Evolutionary conservation across 1,140 invertebrate genomes (phyloP).

Genomic region (Zaprionus kolodkinae): DNA sequence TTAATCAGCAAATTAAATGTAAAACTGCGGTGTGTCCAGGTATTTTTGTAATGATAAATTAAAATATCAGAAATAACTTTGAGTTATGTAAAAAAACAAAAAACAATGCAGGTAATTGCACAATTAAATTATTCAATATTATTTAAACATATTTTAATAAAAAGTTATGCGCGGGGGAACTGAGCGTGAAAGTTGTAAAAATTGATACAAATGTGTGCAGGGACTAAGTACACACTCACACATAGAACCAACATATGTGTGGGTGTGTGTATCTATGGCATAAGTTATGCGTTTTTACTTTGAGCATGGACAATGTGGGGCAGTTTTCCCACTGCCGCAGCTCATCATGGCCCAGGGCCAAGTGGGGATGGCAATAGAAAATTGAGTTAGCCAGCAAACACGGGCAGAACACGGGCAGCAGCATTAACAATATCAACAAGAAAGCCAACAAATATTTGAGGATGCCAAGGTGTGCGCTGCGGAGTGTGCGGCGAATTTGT

Average conservation of each 20-base stretch:
- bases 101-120: neutral
- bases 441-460: slow-evolving; percentile 54
- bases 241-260: slow-evolving; percentile 21
- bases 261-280: slow-evolving; percentile 53
- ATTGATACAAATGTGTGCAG: slow-evolving; percentile 78
- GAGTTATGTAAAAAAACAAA: neutral
- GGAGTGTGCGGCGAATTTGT: slow-evolving; percentile 62
- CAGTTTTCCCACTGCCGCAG: slow-evolving; percentile 8
- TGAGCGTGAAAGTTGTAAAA: slow-evolving; percentile 63
- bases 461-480: slow-evolving; percentile 51
- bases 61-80: slow-evolving; percentile 11
- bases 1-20: neutral
- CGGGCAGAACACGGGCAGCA: neutral
- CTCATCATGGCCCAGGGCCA: slow-evolving; percentile 45
- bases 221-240: slow-evolving; percentile 27
- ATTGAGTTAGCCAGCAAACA: slow-evolving; percentile 69
- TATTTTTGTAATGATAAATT: slow-evolving; percentile 5
- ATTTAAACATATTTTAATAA: slow-evolving; percentile 11
- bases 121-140: slow-evolving; percentile 6
- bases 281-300: slow-evolving; percentile 64
- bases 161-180: slow-evolving; percentile 18
- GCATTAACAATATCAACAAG: slow-evolving; percentile 15
- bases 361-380: slow-evolving; percentile 75
- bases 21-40: neutral
- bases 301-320: slow-evolving; percentile 50